phyloP scores from a whole-genome alignment of 2,797 vertebrate species.

The Borostomias antarcticus region DNA sequence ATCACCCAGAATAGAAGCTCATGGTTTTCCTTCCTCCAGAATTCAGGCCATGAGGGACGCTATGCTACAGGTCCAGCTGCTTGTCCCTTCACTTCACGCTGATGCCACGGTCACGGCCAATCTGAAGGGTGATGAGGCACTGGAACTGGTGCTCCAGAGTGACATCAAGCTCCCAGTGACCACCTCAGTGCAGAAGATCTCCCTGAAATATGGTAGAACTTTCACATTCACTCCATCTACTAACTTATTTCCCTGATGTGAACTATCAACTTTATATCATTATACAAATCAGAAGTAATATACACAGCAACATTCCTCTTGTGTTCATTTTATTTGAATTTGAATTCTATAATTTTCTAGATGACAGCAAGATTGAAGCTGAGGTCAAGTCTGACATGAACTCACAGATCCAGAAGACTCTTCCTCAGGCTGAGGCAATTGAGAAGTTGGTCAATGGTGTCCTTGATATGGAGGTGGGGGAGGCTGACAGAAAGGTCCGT shows the following conservation, averaged over 20 bases:
- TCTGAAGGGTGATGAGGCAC: conserved; percentile 67
- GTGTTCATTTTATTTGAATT: background rate
- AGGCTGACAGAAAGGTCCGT: conserved; percentile 83
- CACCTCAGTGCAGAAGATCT: conserved; percentile 76
- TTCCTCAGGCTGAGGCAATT: conserved; percentile 60
- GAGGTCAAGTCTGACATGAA: conserved; percentile 81
- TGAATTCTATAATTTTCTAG: conserved; percentile 67
- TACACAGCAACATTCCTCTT: background rate
- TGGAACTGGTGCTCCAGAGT: conserved; percentile 80
- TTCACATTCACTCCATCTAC: background rate
- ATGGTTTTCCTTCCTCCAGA: conserved; percentile 59
- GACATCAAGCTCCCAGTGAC: conserved; percentile 73
- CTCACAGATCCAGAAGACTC: conserved; percentile 69
- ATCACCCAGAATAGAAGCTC: background rate
- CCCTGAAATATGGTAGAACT: conserved; percentile 82
- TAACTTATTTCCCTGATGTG: no score
- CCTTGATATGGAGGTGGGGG: conserved; percentile 80
- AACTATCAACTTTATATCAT: no score
- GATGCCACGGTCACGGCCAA: conserved; percentile 79
- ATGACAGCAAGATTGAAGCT: conserved; percentile 79
- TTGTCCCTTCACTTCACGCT: conserved; percentile 76
- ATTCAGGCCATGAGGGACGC: conserved; percentile 75
- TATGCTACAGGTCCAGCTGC: conserved; percentile 79
- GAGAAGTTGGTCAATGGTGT: conserved; percentile 64
- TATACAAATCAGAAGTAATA: no score